Evolutionary conservation across 2,888 invertebrate species (phyloP).

Genomic region (Perizoma flavofasciatum): DNA sequence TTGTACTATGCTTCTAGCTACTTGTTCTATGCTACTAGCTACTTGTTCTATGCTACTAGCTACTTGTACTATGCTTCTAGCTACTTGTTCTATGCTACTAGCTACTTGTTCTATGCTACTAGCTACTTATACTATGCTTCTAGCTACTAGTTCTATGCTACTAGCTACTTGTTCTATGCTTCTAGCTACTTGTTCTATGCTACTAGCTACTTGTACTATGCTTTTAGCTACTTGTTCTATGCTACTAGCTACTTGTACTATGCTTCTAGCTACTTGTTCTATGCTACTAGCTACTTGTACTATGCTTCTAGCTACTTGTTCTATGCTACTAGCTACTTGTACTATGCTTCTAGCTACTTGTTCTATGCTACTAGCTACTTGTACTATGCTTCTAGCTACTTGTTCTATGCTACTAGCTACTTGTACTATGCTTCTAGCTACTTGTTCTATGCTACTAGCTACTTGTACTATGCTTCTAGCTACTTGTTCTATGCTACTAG

Average conservation of each 20-base stretch:
- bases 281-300: conserved; percentile 8
- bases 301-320: not conserved
- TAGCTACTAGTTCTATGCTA: not conserved
- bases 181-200: not conserved
- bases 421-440: not conserved
- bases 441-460: conserved; percentile 7
- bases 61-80: conserved; percentile 3
- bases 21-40: not conserved
- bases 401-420: conserved; percentile 2
- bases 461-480: not conserved
- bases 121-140: conserved; percentile 8
- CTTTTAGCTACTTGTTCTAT: not conserved
- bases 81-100: not conserved
- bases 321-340: conserved; percentile 7
- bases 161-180: conserved; percentile 3
- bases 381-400: not conserved
- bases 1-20: too few relatives aligned
- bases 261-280: not conserved
- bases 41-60: not conserved
- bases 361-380: conserved; percentile 6
- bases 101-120: too few relatives aligned
- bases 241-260: conserved; percentile 9
- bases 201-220: conserved; percentile 9
- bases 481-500: not conserved
- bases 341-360: not conserved